These are phyloP conservation scores for Leptodactylus fallax DNA, from an alignment of 2,797 vertebrate genomes.

Conservation along the genomic window DNA sequence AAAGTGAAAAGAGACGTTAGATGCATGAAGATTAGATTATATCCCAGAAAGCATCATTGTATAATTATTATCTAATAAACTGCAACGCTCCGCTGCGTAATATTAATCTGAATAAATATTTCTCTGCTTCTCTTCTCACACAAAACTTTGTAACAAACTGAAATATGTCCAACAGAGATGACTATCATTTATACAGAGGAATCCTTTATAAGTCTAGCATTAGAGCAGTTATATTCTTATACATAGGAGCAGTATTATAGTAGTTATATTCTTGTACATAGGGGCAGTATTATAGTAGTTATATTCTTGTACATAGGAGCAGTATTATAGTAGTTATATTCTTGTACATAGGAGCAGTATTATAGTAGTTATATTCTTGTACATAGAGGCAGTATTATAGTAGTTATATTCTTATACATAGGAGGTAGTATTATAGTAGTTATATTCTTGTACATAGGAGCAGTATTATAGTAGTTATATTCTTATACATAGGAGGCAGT, in stretches of 20 bases:
- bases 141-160: not conserved
- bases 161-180: too few relatives aligned
- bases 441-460: too few relatives aligned
- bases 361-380: too few relatives aligned
- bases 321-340: conserved; percentile 20
- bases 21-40: conserved; percentile 52
- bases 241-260: conserved; percentile 6
- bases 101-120: conserved; percentile 36
- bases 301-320: too few relatives aligned
- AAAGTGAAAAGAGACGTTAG: conserved; percentile 50
- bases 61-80: conserved; percentile 53
- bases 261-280: too few relatives aligned
- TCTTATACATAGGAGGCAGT: too few relatives aligned
- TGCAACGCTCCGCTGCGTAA: not conserved
- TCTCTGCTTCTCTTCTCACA: not conserved
- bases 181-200: not conserved
- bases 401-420: conserved; percentile 14
- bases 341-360: too few relatives aligned
- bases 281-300: not conserved
- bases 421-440: conserved; percentile 3
- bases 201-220: too few relatives aligned
- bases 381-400: too few relatives aligned
- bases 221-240: not conserved
- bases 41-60: conserved; percentile 34
- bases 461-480: not conserved